These are phyloP conservation scores for Clavelina lepadiformis DNA, from an alignment of 23 tunicate genomes.

Conservation along the genomic window DNA sequence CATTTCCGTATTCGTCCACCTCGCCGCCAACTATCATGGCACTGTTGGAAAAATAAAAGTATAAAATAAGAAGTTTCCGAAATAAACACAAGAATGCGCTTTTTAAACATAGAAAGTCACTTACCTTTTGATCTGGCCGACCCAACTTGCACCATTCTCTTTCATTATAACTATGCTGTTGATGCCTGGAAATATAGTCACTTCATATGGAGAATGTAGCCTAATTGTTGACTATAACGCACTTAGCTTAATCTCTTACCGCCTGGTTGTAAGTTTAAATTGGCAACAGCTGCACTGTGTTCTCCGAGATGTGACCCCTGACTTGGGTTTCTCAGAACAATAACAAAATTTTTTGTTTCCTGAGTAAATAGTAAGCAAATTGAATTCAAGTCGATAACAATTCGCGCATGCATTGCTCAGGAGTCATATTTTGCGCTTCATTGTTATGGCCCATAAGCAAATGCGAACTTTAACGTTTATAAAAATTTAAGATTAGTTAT, in stretches of 20 bases:
- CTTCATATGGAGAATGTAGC: too few relatives aligned
- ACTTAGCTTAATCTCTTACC: too few relatives aligned
- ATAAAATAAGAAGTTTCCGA: neutral
- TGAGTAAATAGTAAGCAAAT: conserved; percentile 2
- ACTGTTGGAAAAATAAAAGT: conserved; percentile 5
- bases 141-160: conserved; percentile 54
- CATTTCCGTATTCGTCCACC: conserved; percentile 60
- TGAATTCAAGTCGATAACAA: neutral
- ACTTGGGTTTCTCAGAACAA: conserved; percentile 60
- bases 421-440: neutral
- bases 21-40: conserved; percentile 93
- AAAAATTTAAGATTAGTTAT: too few relatives aligned
- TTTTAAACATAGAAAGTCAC: too few relatives aligned
- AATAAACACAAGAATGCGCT: too few relatives aligned
- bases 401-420: neutral
- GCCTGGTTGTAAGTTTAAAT: conserved; percentile 49
- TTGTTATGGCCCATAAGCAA: too few relatives aligned
- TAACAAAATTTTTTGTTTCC: conserved; percentile 68
- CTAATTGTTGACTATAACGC: too few relatives aligned
- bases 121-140: conserved; percentile 45
- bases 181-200: conserved; percentile 20
- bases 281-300: conserved; percentile 65
- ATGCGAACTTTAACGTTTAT: too few relatives aligned
- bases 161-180: conserved; percentile 42
- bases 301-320: conserved; percentile 68